These are phyloP conservation scores for Calliscelio sp. DNA, from an alignment of 2,888 invertebrate genomes.

Conservation along the genomic window DNA sequence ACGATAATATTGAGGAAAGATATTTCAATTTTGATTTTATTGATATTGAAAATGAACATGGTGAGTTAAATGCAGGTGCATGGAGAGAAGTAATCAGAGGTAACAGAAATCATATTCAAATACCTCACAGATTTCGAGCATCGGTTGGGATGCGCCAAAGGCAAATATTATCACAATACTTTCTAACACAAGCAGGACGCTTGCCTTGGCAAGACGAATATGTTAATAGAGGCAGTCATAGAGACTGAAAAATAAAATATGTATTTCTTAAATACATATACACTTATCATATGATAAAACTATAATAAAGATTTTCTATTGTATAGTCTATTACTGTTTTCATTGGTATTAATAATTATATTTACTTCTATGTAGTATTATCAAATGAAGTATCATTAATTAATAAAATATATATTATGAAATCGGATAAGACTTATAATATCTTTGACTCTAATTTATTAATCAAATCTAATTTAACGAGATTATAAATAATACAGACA, in stretches of 20 bases:
- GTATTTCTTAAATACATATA: background rate
- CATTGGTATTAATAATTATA: too few species aligned
- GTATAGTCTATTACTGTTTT: too few species aligned
- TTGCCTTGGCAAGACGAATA: conserved; percentile 51
- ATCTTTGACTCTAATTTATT: too few species aligned
- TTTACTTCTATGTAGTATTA: too few species aligned
- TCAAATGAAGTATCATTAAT: too few species aligned
- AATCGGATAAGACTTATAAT: too few species aligned
- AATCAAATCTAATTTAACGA: too few species aligned
- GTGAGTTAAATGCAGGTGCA: background rate
- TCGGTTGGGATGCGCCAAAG: background rate
- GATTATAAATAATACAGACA: too few species aligned
- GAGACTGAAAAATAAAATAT: background rate
- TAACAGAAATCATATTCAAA: background rate
- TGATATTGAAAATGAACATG: conserved; percentile 13
- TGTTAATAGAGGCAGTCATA: conserved; percentile 14
- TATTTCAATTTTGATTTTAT: conserved; percentile 21
- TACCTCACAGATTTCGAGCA: conserved; percentile 15
- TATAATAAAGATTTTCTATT: too few species aligned
- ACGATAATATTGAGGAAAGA: background rate
- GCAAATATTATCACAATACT: conserved; percentile 29
- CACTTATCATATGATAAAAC: too few species aligned
- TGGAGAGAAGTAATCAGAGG: background rate
- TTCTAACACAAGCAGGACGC: conserved; percentile 22
- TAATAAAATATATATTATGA: too few species aligned